Percentiles rank a stretch among this genome's conserved stretches.
Evolutionary conservation across 1,140 invertebrate genomes (phyloP).

Genomic region (Drosophila hydei): DNA sequence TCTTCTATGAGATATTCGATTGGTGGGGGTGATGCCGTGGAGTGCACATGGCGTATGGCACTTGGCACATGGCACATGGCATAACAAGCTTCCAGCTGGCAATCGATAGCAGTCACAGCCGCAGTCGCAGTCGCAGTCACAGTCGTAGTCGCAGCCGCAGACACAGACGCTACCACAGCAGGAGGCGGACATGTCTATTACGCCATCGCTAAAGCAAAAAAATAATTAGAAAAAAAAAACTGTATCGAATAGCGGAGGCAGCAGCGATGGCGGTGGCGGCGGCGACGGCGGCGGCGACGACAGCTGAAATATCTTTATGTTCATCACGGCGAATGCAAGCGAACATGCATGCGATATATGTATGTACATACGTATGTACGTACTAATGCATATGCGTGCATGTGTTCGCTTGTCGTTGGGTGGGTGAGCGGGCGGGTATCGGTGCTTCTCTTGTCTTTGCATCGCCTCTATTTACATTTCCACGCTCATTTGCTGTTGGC

Average conservation of each 20-base stretch:
- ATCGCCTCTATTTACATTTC: conserved; percentile 63
- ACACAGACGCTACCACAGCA: conserved; percentile 37
- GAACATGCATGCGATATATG: conserved; percentile 28
- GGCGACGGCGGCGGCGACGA: conserved; percentile 11
- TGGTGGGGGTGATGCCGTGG: neutral
- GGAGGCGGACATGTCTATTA: conserved; percentile 63
- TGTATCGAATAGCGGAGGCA: conserved; percentile 44
- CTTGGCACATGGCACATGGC: conserved; percentile 25
- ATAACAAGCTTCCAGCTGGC: conserved; percentile 48
- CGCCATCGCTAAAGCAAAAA: conserved; percentile 53
- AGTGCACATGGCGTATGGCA: neutral
- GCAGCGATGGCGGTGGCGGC: conserved; percentile 15
- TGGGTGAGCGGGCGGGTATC: conserved; percentile 11
- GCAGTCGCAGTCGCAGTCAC: conserved; percentile 28
- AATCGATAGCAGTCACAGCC: conserved; percentile 37
- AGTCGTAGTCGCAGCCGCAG: conserved; percentile 19
- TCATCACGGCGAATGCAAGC: conserved; percentile 59
- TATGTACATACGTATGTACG: neutral
- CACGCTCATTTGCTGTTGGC: conserved; percentile 45
- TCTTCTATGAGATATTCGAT: neutral
- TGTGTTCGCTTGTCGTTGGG: conserved; percentile 6
- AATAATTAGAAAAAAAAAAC: conserved; percentile 24
- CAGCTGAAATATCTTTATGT: conserved; percentile 65
- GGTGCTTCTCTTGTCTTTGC: conserved; percentile 36
- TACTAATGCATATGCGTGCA: conserved; percentile 4